Percentiles rank a stretch among this genome's conserved stretches.
Conservation (phyloP, 2,113 vertebrate species). For the Erythrocercus mccallii region DNA sequence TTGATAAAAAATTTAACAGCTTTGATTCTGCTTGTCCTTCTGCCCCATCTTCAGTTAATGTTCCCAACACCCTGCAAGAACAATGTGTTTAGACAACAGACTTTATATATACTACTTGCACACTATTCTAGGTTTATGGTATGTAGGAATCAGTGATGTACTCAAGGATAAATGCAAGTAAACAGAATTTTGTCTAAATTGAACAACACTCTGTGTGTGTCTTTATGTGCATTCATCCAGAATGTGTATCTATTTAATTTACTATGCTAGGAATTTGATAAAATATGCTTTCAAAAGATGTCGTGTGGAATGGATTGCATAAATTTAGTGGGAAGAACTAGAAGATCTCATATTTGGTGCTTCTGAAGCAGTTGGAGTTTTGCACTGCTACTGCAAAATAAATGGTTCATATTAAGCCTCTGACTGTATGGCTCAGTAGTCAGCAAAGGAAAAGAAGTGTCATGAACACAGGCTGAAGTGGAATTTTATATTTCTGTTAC, state of each 20-base stretch:
- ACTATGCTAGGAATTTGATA: neutral
- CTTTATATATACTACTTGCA: neutral
- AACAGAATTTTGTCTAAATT: neutral
- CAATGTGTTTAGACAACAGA: neutral
- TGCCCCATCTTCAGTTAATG: neutral
- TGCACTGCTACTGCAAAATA: neutral
- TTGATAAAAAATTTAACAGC: neutral
- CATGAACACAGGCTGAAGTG: neutral
- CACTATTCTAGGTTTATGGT: neutral
- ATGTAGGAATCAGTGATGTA: neutral
- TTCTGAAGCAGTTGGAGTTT: neutral
- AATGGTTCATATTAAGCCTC: neutral
- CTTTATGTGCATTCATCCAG: neutral
- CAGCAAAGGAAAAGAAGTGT: neutral
- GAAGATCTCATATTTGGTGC: neutral
- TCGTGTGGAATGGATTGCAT: neutral
- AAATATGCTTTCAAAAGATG: neutral
- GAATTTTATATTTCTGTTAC: neutral
- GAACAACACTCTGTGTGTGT: neutral
- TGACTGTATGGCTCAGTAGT: neutral
- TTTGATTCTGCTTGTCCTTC: neutral
- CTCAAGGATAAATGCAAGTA: neutral
- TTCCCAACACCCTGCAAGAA: neutral
- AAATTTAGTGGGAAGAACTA: neutral
- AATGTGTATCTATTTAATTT: neutral